Evolutionary conservation across 2,888 invertebrate genomes (phyloP).

Genomic region (Piscicola geometra): DNA sequence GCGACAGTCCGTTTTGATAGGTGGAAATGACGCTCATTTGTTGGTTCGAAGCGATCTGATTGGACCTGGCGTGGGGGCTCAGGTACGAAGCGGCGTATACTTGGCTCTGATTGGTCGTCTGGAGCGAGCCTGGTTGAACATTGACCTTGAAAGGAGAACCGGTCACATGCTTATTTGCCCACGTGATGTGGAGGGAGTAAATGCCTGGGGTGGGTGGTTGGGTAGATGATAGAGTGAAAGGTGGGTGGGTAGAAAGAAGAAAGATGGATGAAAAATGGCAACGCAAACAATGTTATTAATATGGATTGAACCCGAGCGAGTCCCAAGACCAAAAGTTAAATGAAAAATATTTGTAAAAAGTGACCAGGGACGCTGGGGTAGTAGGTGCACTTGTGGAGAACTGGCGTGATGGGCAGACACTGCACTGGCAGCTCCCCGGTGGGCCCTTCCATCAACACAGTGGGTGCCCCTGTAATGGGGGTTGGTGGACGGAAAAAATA

Average conservation of each 20-base stretch:
- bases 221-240: no score
- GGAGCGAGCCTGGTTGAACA: conserved; percentile 45
- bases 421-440: conserved; percentile 77
- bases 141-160: conserved; percentile 72
- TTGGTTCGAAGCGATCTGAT: not conserved
- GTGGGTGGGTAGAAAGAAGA: not conserved
- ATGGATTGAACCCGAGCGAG: not conserved
- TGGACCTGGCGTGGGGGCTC: not conserved
- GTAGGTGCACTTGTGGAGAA: conserved; percentile 85
- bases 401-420: conserved; percentile 74
- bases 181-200: conserved; percentile 80
- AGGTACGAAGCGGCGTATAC: not conserved
- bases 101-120: conserved; percentile 1
- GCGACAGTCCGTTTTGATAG: not conserved
- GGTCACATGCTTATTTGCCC: conserved; percentile 75
- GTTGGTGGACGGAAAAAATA: no score
- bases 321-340: not conserved
- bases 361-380: conserved; percentile 67
- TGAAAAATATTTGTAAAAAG: not conserved
- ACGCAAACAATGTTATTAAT: not conserved
- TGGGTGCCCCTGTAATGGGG: conserved; percentile 64
- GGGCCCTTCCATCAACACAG: conserved; percentile 72
- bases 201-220: conserved; percentile 50
- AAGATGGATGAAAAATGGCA: not conserved
- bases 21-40: no score